phyloP scores from a whole-genome alignment of 2,888 invertebrate genomes.

The Callyntrura sp. region DNA sequence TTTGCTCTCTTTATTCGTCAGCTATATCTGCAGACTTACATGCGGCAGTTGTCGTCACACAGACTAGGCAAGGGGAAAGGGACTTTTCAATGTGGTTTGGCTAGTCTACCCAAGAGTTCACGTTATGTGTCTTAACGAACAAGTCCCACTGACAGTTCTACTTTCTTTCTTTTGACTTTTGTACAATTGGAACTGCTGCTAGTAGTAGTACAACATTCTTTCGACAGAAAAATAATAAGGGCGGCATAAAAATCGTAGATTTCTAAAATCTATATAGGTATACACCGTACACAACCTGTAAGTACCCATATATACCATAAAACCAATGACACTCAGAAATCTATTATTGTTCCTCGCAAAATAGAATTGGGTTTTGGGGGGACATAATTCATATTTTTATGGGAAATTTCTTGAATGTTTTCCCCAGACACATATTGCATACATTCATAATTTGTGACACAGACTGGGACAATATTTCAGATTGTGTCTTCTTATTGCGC shows the following conservation, averaged over 20 bases:
- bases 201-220: not conserved
- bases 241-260: not conserved
- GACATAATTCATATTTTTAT: constrained; percentile 74
- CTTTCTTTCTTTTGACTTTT: constrained; percentile 42
- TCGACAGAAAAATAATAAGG: not conserved
- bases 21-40: constrained; percentile 13
- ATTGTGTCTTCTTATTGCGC: not conserved
- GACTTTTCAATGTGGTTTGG: constrained; percentile 41
- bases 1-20: not conserved
- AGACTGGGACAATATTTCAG: constrained; percentile 21
- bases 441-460: constrained; percentile 29
- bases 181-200: not conserved
- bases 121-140: constrained; percentile 32
- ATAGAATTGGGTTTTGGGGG: constrained; percentile 62
- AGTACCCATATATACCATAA: not conserved
- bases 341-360: constrained; percentile 68
- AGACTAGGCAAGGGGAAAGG: constrained; percentile 10
- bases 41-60: constrained; percentile 24
- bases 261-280: constrained; percentile 16
- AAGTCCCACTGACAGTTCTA: constrained; percentile 65
- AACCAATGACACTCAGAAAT: constrained; percentile 45
- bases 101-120: constrained; percentile 9
- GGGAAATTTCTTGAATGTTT: constrained; percentile 47
- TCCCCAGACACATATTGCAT: constrained; percentile 39
- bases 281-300: not conserved